phyloP scores from a whole-genome alignment of 2,888 invertebrate genomes.

The Euzetes globulus region DNA sequence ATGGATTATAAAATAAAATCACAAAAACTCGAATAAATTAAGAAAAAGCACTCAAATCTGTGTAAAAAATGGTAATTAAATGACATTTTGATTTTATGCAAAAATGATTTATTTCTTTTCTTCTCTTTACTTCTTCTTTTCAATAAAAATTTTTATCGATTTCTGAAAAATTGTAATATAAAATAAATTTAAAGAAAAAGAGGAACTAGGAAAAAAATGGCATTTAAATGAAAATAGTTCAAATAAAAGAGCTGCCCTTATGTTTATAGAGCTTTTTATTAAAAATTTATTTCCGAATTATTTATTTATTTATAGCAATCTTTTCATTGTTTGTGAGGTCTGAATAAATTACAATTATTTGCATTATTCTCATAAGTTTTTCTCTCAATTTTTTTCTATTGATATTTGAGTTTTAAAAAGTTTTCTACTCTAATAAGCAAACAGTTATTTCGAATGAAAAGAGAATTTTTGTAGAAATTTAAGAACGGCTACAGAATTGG shows the following conservation, averaged over 20 bases:
- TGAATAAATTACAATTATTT: slow-evolving; percentile 15
- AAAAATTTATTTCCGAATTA: neutral
- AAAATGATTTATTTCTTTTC: neutral
- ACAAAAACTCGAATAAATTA: neutral
- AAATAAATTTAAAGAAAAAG: too few relatives aligned
- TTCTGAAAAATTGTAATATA: neutral
- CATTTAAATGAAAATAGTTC: too few relatives aligned
- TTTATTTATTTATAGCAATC: neutral
- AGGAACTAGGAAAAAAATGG: too few relatives aligned
- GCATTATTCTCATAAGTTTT: slow-evolving; percentile 14
- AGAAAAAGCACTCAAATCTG: neutral
- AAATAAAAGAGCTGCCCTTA: too few relatives aligned
- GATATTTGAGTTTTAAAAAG: neutral
- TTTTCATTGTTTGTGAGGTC: neutral
- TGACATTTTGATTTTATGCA: slow-evolving; percentile 18
- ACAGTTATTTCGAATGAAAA: neutral
- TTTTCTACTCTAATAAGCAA: slow-evolving; percentile 10
- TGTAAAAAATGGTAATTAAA: neutral
- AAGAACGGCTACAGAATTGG: neutral
- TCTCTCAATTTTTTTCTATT: neutral
- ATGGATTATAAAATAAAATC: neutral
- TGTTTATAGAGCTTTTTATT: neutral
- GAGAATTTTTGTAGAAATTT: neutral
- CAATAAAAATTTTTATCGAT: neutral
- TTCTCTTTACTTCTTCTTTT: neutral